Percentiles rank a stretch among this genome's conserved stretches.
Evolutionary conservation across 2,113 vertebrate species (phyloP).

Genomic region (Asarcornis scutulata): DNA sequence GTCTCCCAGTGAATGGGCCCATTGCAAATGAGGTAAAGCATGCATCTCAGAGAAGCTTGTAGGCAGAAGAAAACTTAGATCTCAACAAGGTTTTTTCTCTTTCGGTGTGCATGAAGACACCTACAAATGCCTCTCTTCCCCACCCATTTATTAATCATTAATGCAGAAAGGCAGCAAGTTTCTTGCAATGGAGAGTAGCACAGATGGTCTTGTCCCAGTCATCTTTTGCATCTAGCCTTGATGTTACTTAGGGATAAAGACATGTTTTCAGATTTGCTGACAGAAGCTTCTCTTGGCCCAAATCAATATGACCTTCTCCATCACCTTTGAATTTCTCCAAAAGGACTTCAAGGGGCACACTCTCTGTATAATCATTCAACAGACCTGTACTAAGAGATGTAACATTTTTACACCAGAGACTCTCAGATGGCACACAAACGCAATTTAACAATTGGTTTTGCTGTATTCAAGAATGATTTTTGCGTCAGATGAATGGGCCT

Average conservation of each 20-base stretch:
- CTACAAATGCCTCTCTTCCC: neutral
- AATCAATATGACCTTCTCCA: neutral
- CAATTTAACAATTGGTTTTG: neutral
- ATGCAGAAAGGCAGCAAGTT: neutral
- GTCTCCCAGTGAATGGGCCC: neutral
- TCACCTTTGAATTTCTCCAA: neutral
- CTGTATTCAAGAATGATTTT: neutral
- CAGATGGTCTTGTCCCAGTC: fast-evolving
- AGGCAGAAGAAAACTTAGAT: neutral
- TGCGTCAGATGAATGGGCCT: fast-evolving
- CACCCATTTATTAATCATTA: neutral
- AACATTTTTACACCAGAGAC: neutral
- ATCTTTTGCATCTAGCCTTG: neutral
- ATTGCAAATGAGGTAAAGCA: too few species aligned
- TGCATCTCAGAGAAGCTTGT: neutral
- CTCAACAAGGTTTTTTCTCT: neutral
- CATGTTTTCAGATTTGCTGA: neutral
- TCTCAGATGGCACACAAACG: neutral
- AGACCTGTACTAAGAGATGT: neutral
- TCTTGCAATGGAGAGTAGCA: neutral
- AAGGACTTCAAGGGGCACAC: neutral
- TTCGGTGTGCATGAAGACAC: fast-evolving
- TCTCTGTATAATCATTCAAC: neutral
- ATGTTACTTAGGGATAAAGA: neutral
- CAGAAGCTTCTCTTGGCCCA: neutral